Evolutionary conservation across 2,113 vertebrate species (phyloP), one percentile per base, ranked within the genome.

Genomic region (Xiphophorus hellerii): DNA sequence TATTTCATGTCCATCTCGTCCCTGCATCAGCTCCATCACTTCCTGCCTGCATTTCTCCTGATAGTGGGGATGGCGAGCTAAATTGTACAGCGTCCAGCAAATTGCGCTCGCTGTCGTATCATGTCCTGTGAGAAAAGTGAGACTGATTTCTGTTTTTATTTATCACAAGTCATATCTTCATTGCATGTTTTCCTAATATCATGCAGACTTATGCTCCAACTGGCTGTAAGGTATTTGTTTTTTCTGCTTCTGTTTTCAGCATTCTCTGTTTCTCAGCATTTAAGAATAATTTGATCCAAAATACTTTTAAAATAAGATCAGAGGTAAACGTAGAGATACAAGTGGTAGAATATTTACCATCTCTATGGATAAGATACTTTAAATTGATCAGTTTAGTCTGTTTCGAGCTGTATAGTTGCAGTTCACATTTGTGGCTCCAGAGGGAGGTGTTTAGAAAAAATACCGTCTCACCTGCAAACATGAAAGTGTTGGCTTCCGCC

Each of bases 401-500:
- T 25, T 54, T 11, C 35, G 10, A 37, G 35, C 35, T 37, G 20
- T 4, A 3, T 11, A 7, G 7, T 22, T 31, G 80, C 37, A 27
- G 58, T 25, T 30, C 4, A 31, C 0, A 7, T 8, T 2, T 74
- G 0, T 66, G 39, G 30, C 13, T 29, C 61, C 62, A 70, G 51
- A 44, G 25, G 44, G 31, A 20, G 22, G 10, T 48, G 33, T 35
- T 17, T 39, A 42, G 8, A 3, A 29, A 27, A 1, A 22, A 1
- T 7, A 20, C 6, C 42, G 14, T 33, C 62, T 95, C 80, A 96
- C 97, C 97, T 84, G 94, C 97, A 20, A 97, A 98, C 97, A 98
- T 97, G 90, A 98, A 98, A 25, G 97, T 98, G 78, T 97, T 94
- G 0, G 95, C 96, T 67, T 98, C 96, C 0, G 96, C 96, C 30